Evolutionary conservation across 1,140 invertebrate genomes (phyloP), one percentile per base, ranked within the genome.

Genomic region (Nephotettix cincticeps): DNA sequence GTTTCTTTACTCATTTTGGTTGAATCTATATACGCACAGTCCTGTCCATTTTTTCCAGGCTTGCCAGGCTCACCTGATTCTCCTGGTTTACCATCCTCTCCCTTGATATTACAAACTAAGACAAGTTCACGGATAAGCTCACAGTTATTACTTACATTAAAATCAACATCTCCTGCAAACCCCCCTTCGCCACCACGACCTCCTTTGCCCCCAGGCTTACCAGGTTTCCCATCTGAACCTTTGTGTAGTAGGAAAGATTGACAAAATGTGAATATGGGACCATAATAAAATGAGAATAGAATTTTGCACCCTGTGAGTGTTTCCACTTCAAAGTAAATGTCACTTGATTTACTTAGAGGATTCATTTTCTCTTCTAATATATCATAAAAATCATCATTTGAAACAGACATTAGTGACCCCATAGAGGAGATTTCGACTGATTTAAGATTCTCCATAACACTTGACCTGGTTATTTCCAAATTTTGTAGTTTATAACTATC

Each of bases 131-230:
- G n/a, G n/a, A n/a, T n/a, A n/a, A n/a, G n/a, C n/a, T n/a, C n/a
- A n/a, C n/a, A 2, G 47, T 28, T n/a, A 13, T 17, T 1, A 29
- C 68, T 54, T 29, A 14, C 70, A 54, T n/a, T n/a, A n/a, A 70
- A 43, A 23, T 40, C 54, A 25, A 75, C 71, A 14, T 73, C 58
- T 14, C 74, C 73, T 23, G 68, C 30, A 43, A 68, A 71, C 69
- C 73, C 71, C 4, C 73, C 73, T 68, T 75, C 29, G 13, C 73
- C 73, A 27, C 68, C 73, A 19, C 67, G 25, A 17, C 75, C 69
- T 25, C 51, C 51, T 68, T 73, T 69, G 25, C 75, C 75, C 47
- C 73, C 75, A 19, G 28, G n/a, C 36, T 51, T 32, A 45, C 73
- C 74, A 36, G 30, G 17, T 51, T 72, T 17, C 6, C 73, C 73